Evolutionary conservation across 2,888 invertebrate species (phyloP).

Genomic region (Sthenelais limicola): DNA sequence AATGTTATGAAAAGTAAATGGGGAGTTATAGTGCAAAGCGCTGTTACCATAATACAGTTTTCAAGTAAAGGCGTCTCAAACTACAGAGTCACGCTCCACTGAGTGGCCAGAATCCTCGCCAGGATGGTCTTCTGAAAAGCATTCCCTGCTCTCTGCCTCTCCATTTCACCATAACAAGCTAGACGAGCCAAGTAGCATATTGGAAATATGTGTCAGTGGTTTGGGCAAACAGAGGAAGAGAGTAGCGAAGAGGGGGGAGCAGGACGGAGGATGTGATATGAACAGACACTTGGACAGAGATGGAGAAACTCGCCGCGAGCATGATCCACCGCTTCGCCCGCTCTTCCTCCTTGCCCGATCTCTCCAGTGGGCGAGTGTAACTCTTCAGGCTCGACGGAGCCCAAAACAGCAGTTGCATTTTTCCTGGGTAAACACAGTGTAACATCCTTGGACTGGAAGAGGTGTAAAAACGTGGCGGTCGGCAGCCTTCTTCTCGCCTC

Average conservation of each 20-base stretch:
- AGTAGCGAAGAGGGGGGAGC: background rate
- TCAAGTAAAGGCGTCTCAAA: too few species aligned
- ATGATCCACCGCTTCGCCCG: constrained; percentile 20
- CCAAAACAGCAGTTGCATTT: constrained; percentile 23
- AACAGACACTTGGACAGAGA: constrained; percentile 15
- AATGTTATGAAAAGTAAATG: too few species aligned
- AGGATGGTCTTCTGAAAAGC: too few species aligned
- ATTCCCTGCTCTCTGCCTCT: constrained; percentile 20
- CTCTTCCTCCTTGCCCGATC: background rate
- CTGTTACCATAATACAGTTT: too few species aligned
- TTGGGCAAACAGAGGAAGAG: constrained; percentile 11
- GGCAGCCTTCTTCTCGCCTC: background rate
- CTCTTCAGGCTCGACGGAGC: constrained; percentile 7
- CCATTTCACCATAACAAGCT: background rate
- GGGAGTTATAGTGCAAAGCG: too few species aligned
- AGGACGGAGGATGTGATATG: constrained; percentile 35
- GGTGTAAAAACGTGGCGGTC: constrained; percentile 24
- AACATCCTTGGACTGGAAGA: background rate
- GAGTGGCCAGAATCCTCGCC: too few species aligned
- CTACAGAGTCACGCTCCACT: too few species aligned
- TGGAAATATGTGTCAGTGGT: constrained; percentile 39
- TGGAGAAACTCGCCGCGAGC: constrained; percentile 12
- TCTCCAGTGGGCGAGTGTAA: background rate
- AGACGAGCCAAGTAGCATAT: background rate
- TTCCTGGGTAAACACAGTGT: constrained; percentile 16